Evolutionary conservation across 2,797 vertebrate genomes (phyloP).

Genomic region (Urocyon cinereoargenteus): DNA sequence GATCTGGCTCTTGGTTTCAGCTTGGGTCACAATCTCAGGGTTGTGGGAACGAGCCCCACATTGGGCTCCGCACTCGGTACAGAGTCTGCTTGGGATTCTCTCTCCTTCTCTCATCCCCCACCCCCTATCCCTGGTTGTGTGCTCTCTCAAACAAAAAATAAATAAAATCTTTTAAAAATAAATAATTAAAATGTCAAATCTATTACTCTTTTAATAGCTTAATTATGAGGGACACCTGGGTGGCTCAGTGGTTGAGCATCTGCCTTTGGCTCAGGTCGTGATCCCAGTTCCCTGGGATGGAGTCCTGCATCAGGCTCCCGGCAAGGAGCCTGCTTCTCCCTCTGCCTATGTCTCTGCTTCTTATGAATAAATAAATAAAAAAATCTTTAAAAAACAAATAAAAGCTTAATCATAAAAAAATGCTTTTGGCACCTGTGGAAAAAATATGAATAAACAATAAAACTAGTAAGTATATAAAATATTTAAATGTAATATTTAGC

Average conservation of each 20-base stretch:
- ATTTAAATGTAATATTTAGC: not conserved
- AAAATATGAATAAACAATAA: conserved; percentile 20
- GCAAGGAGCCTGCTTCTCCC: too few species aligned
- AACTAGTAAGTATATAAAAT: conserved; percentile 39
- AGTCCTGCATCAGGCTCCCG: too few species aligned
- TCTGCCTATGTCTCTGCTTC: too few species aligned
- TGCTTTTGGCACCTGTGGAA: not conserved
- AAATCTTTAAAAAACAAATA: not conserved
- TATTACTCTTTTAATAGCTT: not conserved
- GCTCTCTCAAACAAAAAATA: not conserved
- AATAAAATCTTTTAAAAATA: not conserved
- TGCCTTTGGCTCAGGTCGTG: too few species aligned
- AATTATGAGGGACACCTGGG: not conserved
- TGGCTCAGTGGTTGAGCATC: too few species aligned
- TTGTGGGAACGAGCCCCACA: not conserved
- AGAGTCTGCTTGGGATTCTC: not conserved
- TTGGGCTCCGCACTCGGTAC: not conserved
- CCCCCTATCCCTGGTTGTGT: not conserved
- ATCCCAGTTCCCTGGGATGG: too few species aligned
- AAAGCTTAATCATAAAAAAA: conserved; percentile 30
- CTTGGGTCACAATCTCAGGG: not conserved
- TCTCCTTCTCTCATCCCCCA: not conserved
- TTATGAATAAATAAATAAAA: not conserved
- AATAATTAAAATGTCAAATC: not conserved
- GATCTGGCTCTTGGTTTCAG: too few species aligned